A percentile compares a stretch with the other conserved stretches of the same genome.
These are phyloP conservation scores for Sebastes iracundus DNA, from an alignment of 2,797 vertebrate species.

Conservation along the genomic window DNA sequence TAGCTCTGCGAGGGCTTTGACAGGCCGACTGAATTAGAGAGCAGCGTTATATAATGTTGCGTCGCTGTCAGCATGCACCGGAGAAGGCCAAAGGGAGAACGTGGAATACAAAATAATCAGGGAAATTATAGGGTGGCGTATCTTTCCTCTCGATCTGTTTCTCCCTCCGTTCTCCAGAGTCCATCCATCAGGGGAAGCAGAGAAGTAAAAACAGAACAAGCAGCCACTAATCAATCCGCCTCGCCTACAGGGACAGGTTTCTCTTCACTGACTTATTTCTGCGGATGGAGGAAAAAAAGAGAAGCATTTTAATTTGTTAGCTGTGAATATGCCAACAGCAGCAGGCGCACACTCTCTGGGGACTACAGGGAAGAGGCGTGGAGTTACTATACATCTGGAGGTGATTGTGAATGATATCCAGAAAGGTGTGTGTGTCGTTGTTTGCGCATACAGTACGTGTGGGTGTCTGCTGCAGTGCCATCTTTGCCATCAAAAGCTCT, in stretches of 20 bases:
- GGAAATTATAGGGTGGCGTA: conserved; percentile 9
- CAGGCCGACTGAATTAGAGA: not conserved
- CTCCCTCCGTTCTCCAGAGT: not conserved
- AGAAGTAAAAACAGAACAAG: conserved; percentile 45
- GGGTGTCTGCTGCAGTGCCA: not conserved
- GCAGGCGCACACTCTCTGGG: conserved; percentile 35
- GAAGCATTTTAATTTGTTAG: conserved; percentile 59
- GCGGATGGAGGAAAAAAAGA: not conserved
- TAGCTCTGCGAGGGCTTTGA: not conserved
- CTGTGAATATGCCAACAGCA: conserved; percentile 49
- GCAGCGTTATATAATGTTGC: not conserved
- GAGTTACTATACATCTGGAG: conserved; percentile 29
- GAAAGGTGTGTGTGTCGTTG: conserved; percentile 3
- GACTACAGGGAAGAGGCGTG: conserved; percentile 6
- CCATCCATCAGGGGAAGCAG: conserved; percentile 44
- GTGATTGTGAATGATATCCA: conserved; percentile 20
- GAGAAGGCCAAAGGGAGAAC: not conserved
- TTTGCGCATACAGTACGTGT: not conserved
- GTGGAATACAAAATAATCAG: not conserved
- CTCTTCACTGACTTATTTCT: conserved; percentile 46
- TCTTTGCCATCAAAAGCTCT: not conserved
- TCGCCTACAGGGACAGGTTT: conserved; percentile 46
- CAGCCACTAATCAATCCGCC: conserved; percentile 48
- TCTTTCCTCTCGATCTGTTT: not conserved
- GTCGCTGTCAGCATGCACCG: not conserved